A percentile compares a stretch with the other conserved stretches of the same genome.
These are phyloP conservation scores for Psilopogon haemacephalus DNA, from an alignment of 2,113 vertebrate species.

Conservation along the genomic window DNA sequence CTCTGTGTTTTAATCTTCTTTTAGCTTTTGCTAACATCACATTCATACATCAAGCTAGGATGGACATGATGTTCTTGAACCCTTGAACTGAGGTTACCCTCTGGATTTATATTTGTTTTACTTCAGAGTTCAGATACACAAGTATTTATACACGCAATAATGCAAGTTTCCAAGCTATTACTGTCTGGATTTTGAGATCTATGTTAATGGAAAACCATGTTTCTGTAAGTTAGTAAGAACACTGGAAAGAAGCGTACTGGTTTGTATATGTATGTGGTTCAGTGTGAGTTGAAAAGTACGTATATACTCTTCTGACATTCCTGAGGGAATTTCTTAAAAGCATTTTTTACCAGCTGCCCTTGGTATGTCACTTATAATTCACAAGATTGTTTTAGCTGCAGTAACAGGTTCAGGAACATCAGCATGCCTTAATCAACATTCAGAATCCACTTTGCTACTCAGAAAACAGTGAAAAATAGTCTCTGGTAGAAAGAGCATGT, in stretches of 20 bases:
- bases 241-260: neutral
- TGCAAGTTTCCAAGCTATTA: neutral
- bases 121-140: neutral
- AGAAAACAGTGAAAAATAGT: neutral
- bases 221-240: neutral
- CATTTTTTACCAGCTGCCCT: neutral
- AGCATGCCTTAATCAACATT: neutral
- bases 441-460: neutral
- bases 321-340: neutral
- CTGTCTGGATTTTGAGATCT: neutral
- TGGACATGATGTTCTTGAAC: neutral
- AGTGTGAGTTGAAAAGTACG: neutral
- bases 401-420: neutral
- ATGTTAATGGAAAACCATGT: neutral
- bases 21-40: neutral
- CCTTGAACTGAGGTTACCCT: neutral
- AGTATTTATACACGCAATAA: rapidly evolving
- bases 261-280: neutral
- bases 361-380: neutral
- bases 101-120: neutral
- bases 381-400: neutral
- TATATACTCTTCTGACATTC: neutral
- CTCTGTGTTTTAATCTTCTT: neutral
- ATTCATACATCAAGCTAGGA: neutral
- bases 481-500: neutral